These are phyloP conservation scores for Austrofundulus limnaeus DNA, from an alignment of 2,113 vertebrate genomes.

Conservation along the genomic window DNA sequence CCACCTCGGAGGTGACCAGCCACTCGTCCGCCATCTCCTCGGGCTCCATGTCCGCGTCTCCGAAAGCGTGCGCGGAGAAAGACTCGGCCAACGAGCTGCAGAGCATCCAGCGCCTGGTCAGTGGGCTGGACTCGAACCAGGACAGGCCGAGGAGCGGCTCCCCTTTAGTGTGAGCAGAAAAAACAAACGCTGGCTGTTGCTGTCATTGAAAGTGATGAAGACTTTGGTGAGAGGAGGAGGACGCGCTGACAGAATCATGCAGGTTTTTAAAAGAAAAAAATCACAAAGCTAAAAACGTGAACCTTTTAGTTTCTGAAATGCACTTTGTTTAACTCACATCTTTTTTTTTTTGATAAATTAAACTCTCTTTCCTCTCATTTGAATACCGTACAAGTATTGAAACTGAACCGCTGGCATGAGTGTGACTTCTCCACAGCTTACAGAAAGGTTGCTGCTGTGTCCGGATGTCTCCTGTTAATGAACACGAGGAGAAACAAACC, in stretches of 20 bases:
- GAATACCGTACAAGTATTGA: conserved; percentile 85
- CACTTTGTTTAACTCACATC: conserved; percentile 81
- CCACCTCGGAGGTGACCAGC: conserved; percentile 91
- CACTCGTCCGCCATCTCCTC: conserved; percentile 90
- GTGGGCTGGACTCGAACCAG: conserved; percentile 90
- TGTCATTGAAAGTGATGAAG: conserved; percentile 51
- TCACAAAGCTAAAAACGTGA: conserved; percentile 49
- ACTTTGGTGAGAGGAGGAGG: conserved; percentile 48
- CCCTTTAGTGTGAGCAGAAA: conserved; percentile 72
- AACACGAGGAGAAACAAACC: conserved; percentile 48
- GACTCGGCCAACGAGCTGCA: conserved; percentile 92
- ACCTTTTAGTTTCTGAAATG: conserved; percentile 79
- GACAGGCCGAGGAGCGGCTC: conserved; percentile 90
- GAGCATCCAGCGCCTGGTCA: conserved; percentile 96
- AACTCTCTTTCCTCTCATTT: conserved; percentile 64
- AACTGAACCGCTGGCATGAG: conserved; percentile 72
- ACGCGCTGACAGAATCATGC: conserved; percentile 51
- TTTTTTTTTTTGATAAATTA: conserved; percentile 69
- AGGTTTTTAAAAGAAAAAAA: conserved; percentile 65
- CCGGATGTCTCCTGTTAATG: conserved; percentile 54
- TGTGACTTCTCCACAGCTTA: conserved; percentile 60
- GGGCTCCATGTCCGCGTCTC: conserved; percentile 87
- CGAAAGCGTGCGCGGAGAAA: conserved; percentile 88
- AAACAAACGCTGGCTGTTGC: conserved; percentile 28
- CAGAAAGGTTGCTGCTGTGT: conserved; percentile 79